Evolutionary conservation across 30 jellyfish, hydroid and myxozoan genomes (phyloP).

Genomic region (Clytia hemisphaerica): DNA sequence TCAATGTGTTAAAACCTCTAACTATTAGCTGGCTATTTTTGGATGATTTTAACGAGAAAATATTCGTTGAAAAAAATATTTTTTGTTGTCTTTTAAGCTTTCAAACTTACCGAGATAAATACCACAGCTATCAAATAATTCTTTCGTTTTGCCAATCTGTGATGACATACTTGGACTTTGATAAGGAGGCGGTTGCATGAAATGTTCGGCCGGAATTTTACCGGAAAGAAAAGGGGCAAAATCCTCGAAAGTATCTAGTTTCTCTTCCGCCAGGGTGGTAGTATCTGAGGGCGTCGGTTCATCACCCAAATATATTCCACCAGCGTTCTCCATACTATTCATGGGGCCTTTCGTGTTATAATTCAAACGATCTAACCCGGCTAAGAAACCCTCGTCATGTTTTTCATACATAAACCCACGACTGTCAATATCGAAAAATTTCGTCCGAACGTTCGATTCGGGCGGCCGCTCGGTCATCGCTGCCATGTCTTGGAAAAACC

Average conservation of each 20-base stretch:
- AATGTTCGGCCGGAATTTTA: background rate
- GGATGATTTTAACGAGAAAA: background rate
- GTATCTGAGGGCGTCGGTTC: background rate
- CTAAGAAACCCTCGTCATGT: background rate
- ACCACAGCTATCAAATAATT: constrained; percentile 21
- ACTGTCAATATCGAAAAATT: constrained; percentile 10
- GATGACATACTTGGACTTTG: background rate
- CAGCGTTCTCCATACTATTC: constrained; percentile 36
- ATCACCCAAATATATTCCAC: constrained; percentile 75
- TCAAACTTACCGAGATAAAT: constrained; percentile 33
- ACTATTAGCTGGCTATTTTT: too few species aligned
- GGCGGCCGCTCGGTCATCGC: background rate
- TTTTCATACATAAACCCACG: constrained; percentile 7
- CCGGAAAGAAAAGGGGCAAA: constrained; percentile 11
- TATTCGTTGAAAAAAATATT: background rate
- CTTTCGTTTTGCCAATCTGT: constrained; percentile 5
- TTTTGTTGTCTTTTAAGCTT: background rate
- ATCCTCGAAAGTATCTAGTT: background rate
- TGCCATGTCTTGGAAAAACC: constrained; percentile 10
- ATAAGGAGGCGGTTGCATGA: too few species aligned
- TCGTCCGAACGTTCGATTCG: background rate
- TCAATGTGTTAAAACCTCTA: too few species aligned
- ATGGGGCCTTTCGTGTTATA: too few species aligned
- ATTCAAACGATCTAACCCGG: constrained; percentile 8
- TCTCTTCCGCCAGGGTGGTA: background rate